These are phyloP conservation scores for Adelges cooleyi DNA, from an alignment of 1,140 invertebrate species.

Conservation along the genomic window DNA sequence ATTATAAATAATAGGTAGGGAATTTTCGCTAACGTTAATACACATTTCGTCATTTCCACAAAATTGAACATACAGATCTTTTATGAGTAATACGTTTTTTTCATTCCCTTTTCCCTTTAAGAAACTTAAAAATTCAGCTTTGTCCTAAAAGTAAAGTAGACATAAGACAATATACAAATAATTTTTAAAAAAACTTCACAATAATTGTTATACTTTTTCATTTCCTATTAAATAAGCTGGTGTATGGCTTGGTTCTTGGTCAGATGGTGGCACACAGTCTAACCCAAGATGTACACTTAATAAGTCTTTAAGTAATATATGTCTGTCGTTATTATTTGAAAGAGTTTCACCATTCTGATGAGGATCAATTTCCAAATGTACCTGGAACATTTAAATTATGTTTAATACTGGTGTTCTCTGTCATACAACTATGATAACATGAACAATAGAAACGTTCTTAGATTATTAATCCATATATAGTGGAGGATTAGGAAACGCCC, in stretches of 20 bases:
- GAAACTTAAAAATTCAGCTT: slow-evolving; percentile 44
- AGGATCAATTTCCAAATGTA: slow-evolving; percentile 47
- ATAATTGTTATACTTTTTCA: slow-evolving; percentile 59
- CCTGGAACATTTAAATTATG: slow-evolving; percentile 35
- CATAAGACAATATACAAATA: no score
- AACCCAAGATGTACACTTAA: slow-evolving; percentile 56
- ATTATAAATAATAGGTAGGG: slow-evolving; percentile 59
- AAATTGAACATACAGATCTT: slow-evolving; percentile 51
- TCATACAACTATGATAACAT: no score
- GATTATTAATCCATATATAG: no score
- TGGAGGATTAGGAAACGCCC: no score
- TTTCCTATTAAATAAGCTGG: slow-evolving; percentile 62
- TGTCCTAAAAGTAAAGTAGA: slow-evolving; percentile 1
- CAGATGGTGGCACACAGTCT: slow-evolving; percentile 43
- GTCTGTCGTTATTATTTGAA: slow-evolving; percentile 46
- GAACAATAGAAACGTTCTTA: no score
- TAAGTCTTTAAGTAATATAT: slow-evolving; percentile 67
- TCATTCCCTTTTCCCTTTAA: slow-evolving; percentile 42
- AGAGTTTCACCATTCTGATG: slow-evolving; percentile 36
- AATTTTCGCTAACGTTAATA: slow-evolving; percentile 41
- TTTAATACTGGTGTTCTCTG: no score
- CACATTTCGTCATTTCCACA: slow-evolving; percentile 42
- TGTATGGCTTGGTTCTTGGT: slow-evolving; percentile 41
- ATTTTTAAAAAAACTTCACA: no score
- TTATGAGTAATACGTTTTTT: slow-evolving; percentile 45